Percentiles rank a stretch among this genome's conserved stretches.
phyloP scores from a whole-genome alignment of 2,888 invertebrate species.

The Mystacides longicornis region DNA sequence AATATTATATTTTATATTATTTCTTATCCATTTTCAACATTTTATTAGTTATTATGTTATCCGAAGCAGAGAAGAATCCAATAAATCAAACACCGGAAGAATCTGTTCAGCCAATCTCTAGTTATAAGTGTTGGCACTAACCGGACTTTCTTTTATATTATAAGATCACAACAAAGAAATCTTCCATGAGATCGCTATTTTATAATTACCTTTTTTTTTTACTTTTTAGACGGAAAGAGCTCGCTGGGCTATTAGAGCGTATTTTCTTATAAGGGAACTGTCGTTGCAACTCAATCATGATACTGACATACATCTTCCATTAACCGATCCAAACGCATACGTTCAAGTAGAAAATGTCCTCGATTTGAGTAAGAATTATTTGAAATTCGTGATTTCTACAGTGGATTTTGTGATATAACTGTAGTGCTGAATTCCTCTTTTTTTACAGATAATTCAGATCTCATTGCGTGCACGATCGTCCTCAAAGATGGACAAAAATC shows the following conservation, averaged over 20 bases:
- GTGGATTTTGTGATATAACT: background rate
- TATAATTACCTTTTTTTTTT: background rate
- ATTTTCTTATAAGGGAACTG: slow-evolving; percentile 78
- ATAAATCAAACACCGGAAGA: no score
- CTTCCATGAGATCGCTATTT: background rate
- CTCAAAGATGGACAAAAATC: slow-evolving; percentile 84
- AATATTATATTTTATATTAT: no score
- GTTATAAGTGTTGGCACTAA: no score
- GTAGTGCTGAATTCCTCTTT: background rate
- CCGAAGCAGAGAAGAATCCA: no score
- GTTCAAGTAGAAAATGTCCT: slow-evolving; percentile 91
- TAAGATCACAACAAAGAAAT: background rate
- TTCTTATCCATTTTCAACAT: no score
- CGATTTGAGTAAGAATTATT: slow-evolving; percentile 74
- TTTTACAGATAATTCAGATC: slow-evolving; percentile 87
- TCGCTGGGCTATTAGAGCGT: slow-evolving; percentile 83
- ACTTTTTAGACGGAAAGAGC: slow-evolving; percentile 70
- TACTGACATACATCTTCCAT: slow-evolving; percentile 77
- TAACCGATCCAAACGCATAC: slow-evolving; percentile 80
- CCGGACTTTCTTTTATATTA: no score
- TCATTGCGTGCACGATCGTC: slow-evolving; percentile 92
- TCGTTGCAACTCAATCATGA: slow-evolving; percentile 75
- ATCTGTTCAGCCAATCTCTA: no score
- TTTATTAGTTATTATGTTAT: no score
- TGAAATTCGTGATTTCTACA: background rate